Percentiles rank a stretch among this genome's conserved stretches.
Conservation (phyloP, 2,797 vertebrate species). For the Rhinoraja longicauda region DNA sequence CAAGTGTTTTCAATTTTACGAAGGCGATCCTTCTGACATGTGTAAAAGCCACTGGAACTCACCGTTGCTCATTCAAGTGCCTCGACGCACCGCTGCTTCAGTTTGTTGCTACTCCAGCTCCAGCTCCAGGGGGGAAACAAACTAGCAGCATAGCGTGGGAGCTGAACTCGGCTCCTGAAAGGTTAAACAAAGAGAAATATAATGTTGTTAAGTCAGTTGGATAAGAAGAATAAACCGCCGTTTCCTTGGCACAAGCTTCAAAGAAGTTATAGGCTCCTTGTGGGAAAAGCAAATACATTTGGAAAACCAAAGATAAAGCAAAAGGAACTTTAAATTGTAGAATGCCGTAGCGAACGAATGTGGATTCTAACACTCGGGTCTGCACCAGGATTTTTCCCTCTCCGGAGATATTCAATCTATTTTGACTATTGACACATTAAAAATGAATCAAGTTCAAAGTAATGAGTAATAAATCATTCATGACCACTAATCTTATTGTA, state of each 20-base stretch:
- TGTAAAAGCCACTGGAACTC: not conserved
- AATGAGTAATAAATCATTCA: not conserved
- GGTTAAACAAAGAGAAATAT: not conserved
- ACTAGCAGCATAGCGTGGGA: not conserved
- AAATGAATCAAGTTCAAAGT: not conserved
- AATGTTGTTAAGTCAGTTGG: not conserved
- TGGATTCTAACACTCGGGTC: not conserved
- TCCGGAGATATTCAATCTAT: not conserved
- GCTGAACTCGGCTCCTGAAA: not conserved
- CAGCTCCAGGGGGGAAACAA: not conserved
- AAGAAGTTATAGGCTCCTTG: not conserved
- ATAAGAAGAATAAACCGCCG: not conserved
- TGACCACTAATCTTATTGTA: not conserved
- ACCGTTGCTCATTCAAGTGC: not conserved
- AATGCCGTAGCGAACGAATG: not conserved
- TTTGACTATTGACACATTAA: not conserved
- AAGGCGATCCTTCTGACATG: not conserved
- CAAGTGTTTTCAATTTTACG: not conserved
- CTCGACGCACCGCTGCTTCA: not conserved
- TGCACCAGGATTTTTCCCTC: not conserved
- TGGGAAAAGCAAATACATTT: not conserved
- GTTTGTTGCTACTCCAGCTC: not conserved
- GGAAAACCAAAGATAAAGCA: not conserved
- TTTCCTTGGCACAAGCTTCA: not conserved
- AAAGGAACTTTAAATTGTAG: not conserved